Base-by-base conservation (phyloP, 2,113 vertebrate species). In the Chelonoidis abingdonii region DNA sequence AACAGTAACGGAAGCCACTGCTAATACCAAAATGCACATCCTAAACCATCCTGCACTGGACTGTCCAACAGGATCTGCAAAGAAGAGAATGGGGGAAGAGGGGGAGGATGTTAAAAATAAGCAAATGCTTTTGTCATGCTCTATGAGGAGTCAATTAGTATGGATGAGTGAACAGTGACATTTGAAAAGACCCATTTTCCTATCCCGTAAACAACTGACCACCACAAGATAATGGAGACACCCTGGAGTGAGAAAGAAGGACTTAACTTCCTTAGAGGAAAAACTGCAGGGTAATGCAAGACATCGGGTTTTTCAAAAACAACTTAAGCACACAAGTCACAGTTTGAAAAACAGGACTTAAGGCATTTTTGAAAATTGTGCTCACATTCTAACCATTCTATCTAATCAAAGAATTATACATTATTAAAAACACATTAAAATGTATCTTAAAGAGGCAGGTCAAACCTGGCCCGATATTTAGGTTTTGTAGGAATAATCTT, bases 21-120 rank as follows among this genome's bases (percentile, higher is more conserved):
- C 2, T 0, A 89, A 65, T 69, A 80, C 4, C 31, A 96, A 25
- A n/a, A 76, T 22, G 21, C 86, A 75, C 38, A 57, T 31, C 84
- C 80, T 17, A 87, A 72, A 84, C 89, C 94, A 83, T 22, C 21
- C 22, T 80, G 79, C 96, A 86, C 75, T 81, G 69, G 84, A 79
- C 0, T 25, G 89, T 91, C 82, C 72, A 76, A 53, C 3, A 2
- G 81, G 21, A 47, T 88, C 98, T 98, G 80, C 0, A 75, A 6
- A 88, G 86, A 81, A 24, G 24, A 79, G 11, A 88, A 82, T 80
- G 89, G 87, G 54, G 86, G 4, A 75, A 90, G 93, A 14, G 44
- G 86, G 21, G 78, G 78, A 10, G 31, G 87, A 35, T 72, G 65
- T 38, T 72, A 92, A 4, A 19, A 22, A 78, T 79, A 89, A 96